Evolutionary conservation across 2,113 vertebrate species (phyloP), one percentile per base, ranked within the genome.

Genomic region (Nannospalax galili): DNA sequence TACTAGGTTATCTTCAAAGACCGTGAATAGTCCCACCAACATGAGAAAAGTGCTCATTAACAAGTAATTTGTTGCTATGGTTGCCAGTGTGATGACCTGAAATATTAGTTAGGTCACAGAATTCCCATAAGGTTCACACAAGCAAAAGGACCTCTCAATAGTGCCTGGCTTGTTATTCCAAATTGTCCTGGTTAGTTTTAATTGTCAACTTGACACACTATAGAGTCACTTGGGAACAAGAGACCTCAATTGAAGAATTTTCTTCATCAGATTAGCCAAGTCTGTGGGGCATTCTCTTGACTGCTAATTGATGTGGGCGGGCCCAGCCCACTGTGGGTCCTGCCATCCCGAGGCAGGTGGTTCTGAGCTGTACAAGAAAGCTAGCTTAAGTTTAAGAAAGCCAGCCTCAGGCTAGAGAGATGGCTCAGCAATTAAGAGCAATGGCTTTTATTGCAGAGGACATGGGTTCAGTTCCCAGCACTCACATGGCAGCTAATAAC

Each of bases 1-100:
- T 80, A 92, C 45, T 9, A 81, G 22, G 48, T 85, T 79, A 84
- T 82, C 69, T 91, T 89, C 90, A 81, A 95, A 65, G 32, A 78
- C 0, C 84, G 52, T 24, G 56, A 86, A 70, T 52, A 77, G 26
- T 30, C 70, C 12, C 20, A 69, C 64, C 40, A 60, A 85, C 35
- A 48, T 75, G 1, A 62, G 19, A 32, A 88, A 2, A 3, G 69
- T 4, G 30, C 60, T 37, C 82, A 81, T 65, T 96, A 48, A 90
- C n/a, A 62, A 69, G 30, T 62, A 45, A 72, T 52, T 58, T 84
- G 75, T 45, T 42, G 79, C 70, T 17, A 86, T 93, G n/a, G n/a
- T 94, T 45, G 37, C 45, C 28, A 96, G 19, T 62, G 74, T 69
- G 19, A 90, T 92, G 30, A 74, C 89, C 2, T 67, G 62, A 82